Percentiles rank a stretch among this genome's conserved stretches.
phyloP scores from a whole-genome alignment of 2,113 vertebrate species.

The Nettapus auritus region DNA sequence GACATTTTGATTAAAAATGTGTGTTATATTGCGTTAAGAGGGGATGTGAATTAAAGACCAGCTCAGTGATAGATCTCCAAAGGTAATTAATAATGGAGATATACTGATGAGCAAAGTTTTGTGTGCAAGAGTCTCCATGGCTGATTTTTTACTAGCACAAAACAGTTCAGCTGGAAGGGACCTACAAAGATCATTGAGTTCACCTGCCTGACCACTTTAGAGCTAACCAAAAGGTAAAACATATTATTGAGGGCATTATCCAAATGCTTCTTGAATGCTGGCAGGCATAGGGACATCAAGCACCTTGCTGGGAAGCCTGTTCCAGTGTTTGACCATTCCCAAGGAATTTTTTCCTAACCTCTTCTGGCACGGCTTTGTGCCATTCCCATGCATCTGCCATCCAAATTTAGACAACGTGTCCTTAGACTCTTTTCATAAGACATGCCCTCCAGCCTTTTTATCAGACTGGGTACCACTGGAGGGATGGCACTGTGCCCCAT shows the following conservation, averaged over 20 bases:
- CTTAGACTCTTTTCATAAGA: background rate
- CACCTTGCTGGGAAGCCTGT: background rate
- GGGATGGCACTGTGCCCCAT: background rate
- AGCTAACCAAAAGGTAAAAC: background rate
- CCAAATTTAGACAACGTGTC: background rate
- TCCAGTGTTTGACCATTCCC: background rate
- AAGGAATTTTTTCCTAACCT: background rate
- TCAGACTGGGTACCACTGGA: too few species aligned
- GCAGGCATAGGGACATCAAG: too few species aligned
- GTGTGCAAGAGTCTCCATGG: background rate
- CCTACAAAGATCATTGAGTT: background rate
- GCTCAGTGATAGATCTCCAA: background rate
- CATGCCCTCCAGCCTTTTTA: background rate
- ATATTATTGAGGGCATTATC: background rate
- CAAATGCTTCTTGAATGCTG: background rate
- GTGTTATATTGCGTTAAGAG: background rate
- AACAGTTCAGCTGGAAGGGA: background rate
- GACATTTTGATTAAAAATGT: constrained; percentile 9
- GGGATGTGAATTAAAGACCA: background rate
- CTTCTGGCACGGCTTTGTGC: background rate
- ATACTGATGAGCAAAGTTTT: background rate
- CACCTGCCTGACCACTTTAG: background rate
- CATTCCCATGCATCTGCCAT: background rate
- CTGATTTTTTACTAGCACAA: background rate
- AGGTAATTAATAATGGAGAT: background rate